phyloP scores from a whole-genome alignment of 2,888 invertebrate species.

The Phragmatobia fuliginosa region DNA sequence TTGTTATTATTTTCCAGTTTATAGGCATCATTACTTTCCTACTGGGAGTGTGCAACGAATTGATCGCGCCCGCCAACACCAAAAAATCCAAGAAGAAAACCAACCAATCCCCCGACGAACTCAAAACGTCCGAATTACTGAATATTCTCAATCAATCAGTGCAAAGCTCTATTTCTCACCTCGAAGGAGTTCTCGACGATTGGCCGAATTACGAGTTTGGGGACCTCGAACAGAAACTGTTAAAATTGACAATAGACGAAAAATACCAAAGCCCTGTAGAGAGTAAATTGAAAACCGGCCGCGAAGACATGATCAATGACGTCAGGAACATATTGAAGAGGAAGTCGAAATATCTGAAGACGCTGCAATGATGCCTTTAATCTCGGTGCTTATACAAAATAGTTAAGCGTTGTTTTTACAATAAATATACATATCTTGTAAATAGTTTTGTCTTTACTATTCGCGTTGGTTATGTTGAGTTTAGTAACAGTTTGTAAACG shows the following conservation, averaged over 20 bases:
- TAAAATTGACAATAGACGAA: conserved; percentile 66
- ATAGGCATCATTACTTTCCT: conserved; percentile 86
- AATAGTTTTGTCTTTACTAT: conserved; percentile 54
- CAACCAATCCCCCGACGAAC: conserved; percentile 78
- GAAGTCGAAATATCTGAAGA: conserved; percentile 85
- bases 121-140: conserved; percentile 68
- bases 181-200: conserved; percentile 77
- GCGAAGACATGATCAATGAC: conserved; percentile 81
- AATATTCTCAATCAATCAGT: conserved; percentile 70
- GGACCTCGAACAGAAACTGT: conserved; percentile 72
- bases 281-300: conserved; percentile 80
- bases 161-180: conserved; percentile 65
- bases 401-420: conserved; percentile 49
- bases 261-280: conserved; percentile 76
- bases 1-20: conserved; percentile 72
- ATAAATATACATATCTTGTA: conserved; percentile 69
- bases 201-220: conserved; percentile 72
- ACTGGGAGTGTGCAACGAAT: conserved; percentile 85
- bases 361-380: conserved; percentile 70
- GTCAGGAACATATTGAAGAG: conserved; percentile 83
- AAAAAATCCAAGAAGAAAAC: conserved; percentile 88
- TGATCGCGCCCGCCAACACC: conserved; percentile 79
- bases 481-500: neutral
- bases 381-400: conserved; percentile 39
- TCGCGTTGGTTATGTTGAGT: conserved; percentile 22